A percentile compares a stretch with the other conserved stretches of the same genome.
Evolutionary conservation across 2,797 vertebrate genomes (phyloP).

Genomic region (Sciaenops ocellatus): DNA sequence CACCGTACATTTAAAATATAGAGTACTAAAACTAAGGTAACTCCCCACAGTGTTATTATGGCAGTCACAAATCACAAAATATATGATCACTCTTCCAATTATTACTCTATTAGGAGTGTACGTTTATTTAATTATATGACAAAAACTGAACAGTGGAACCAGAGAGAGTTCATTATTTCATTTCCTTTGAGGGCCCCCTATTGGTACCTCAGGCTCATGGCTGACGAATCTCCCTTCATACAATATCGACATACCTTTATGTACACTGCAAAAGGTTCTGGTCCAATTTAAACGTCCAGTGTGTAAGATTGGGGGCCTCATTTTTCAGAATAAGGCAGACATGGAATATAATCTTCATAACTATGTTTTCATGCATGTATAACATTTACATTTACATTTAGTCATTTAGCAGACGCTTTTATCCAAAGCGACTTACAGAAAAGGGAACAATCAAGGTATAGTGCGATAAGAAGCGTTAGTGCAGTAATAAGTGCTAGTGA

Average conservation of each 20-base stretch:
- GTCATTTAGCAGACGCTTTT: no score
- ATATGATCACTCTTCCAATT: background rate
- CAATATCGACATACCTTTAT: background rate
- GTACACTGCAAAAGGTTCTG: background rate
- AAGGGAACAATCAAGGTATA: no score
- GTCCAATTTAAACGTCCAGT: background rate
- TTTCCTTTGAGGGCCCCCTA: background rate
- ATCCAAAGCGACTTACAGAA: no score
- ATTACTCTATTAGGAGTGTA: background rate
- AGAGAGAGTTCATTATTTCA: background rate
- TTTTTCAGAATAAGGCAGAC: no score
- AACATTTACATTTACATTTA: no score
- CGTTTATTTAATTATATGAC: background rate
- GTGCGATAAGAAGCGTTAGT: no score
- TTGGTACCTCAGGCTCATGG: background rate
- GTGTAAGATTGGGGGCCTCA: no score
- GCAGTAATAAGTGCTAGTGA: no score
- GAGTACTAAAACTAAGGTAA: background rate
- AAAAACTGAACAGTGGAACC: background rate
- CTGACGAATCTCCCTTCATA: background rate
- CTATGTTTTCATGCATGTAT: no score
- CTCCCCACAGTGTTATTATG: background rate
- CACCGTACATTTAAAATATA: background rate
- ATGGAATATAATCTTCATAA: no score
- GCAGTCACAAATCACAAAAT: background rate